These are phyloP conservation scores for Darevskia nairensis DNA, from an alignment of 2,797 vertebrate species.

Conservation along the genomic window DNA sequence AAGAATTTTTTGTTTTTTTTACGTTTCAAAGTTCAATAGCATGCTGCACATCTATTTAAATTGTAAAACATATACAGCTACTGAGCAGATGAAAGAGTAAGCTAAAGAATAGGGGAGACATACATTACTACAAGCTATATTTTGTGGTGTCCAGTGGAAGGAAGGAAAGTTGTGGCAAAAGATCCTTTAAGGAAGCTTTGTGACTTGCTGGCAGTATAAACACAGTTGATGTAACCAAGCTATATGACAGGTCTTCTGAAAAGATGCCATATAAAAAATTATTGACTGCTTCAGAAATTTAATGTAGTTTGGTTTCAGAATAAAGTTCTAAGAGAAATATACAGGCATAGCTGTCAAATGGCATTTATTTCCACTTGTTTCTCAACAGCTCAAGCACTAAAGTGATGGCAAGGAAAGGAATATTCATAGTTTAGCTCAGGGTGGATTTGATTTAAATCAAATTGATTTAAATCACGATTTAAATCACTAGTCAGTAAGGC, in stretches of 20 bases:
- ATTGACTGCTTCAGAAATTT: not conserved
- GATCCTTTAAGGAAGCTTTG: conserved; percentile 8
- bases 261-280: conserved; percentile 1
- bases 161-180: conserved; percentile 37
- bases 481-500: no score
- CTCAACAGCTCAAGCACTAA: no score
- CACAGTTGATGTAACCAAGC: conserved; percentile 33
- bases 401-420: not conserved
- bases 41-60: conserved; percentile 19
- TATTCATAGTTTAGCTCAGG: not conserved
- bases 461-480: no score
- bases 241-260: conserved; percentile 26
- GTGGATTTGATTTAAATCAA: no score
- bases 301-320: not conserved
- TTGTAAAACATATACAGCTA: conserved; percentile 43
- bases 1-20: not conserved
- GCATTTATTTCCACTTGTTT: not conserved
- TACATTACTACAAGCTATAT: conserved; percentile 50
- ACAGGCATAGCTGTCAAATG: no score
- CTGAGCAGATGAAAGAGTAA: conserved; percentile 52
- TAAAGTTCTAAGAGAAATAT: not conserved
- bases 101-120: conserved; percentile 37
- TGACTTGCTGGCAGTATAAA: conserved; percentile 66
- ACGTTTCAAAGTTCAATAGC: not conserved
- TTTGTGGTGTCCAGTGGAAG: conserved; percentile 70